Evolutionary conservation across 92 coral and sea anemone genomes (phyloP), one percentile per base, ranked within the genome.

Genomic region (Porites evermanni): DNA sequence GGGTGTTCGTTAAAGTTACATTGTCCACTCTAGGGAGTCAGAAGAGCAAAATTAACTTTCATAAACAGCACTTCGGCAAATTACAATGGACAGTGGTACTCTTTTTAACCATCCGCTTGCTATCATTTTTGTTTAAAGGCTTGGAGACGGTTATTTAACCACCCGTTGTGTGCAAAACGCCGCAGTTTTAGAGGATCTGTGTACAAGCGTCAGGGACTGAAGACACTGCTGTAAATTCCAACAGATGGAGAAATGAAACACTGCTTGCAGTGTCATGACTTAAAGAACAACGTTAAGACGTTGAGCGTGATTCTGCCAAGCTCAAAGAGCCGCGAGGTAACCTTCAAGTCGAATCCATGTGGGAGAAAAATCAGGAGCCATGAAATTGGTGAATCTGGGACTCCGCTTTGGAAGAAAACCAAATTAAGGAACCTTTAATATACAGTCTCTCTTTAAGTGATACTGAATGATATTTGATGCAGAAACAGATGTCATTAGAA

Each of bases 81-180:
- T 11, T 56, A 56, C 61, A 56, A 38, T 38, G 47, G 47, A 38
- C 6, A 38, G 47, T 7, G n/a, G n/a, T 17, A 18, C 7, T 65
- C 4, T 18, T 50, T 18, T 66, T 44, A 64, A 58, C 24, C 47
- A 1, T 56, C 12, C 10, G 11, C 8, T 24, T 67, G 4, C 8
- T 69, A 54, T 71, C 24, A 6, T 53, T 53, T 58, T 18, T 5
- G 7, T 47, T 72, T 18, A 1, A 63, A 81, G 87, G 87, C 24
- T 24, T 83, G 80, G 87, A 83, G 53, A 83, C 87, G 26, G 74
- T 83, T 51, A 83, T 83, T 14, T 83, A 72, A 75, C 73, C 24
- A 24, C 6, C 47, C 70, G 23, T 56, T 23, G 8, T 29, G 9
- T 2, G 21, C 53, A 67, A 4, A 80, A 58, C 18, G 68, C 23